These are phyloP conservation scores for Xiphophorus couchianus DNA, from an alignment of 2,113 vertebrate genomes.

Conservation along the genomic window DNA sequence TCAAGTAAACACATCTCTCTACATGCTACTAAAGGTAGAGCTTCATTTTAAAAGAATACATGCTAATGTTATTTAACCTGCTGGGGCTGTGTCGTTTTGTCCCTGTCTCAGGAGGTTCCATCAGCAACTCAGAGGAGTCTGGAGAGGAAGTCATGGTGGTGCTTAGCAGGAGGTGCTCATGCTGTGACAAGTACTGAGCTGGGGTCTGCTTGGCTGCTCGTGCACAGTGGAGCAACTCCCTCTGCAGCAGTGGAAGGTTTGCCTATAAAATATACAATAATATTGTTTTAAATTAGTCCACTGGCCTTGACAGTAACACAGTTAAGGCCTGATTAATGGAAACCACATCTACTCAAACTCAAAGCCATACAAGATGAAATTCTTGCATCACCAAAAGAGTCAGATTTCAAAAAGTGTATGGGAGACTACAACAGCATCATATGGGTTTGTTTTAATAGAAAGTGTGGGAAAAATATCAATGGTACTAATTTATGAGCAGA, in stretches of 20 bases:
- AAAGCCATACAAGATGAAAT: not conserved
- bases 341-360: not conserved
- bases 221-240: slow-evolving; percentile 95
- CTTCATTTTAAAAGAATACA: not conserved
- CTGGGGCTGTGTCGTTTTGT: slow-evolving; percentile 92
- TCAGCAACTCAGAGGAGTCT: slow-evolving; percentile 93
- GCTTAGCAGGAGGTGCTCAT: slow-evolving; percentile 96
- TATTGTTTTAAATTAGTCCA: not conserved
- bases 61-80: slow-evolving; percentile 77
- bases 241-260: slow-evolving; percentile 95
- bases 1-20: not conserved
- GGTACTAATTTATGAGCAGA: not conserved
- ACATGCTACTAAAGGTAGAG: not conserved
- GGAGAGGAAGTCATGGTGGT: slow-evolving; percentile 89
- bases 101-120: slow-evolving; percentile 86
- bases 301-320: not conserved
- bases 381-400: not conserved
- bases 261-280: slow-evolving; percentile 77
- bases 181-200: slow-evolving; percentile 96
- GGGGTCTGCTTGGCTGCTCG: slow-evolving; percentile 98
- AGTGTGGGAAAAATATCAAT: not conserved
- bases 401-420: not conserved
- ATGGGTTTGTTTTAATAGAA: not conserved
- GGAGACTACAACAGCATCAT: not conserved
- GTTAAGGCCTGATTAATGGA: not conserved